Conservation (phyloP, 2,113 vertebrate genomes). For the Chinchilla lanigera region DNA sequence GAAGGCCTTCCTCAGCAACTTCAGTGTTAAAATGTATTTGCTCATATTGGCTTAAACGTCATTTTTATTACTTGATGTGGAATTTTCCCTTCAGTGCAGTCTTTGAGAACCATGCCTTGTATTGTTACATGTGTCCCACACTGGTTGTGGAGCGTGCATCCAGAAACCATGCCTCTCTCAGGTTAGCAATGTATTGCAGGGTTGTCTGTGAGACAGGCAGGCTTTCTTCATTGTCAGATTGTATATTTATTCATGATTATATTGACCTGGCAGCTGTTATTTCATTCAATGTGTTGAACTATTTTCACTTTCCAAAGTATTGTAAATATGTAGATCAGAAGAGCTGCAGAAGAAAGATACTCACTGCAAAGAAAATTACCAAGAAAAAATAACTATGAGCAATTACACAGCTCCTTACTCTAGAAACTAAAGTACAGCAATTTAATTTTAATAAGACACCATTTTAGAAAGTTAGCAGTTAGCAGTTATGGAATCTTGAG, state of each 20-base stretch:
- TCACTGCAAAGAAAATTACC: constrained; percentile 9
- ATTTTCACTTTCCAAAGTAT: background rate
- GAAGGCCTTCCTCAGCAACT: background rate
- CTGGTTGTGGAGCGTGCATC: background rate
- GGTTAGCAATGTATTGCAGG: background rate
- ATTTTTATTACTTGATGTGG: background rate
- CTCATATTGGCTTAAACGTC: background rate
- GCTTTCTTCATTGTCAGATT: background rate
- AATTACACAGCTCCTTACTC: background rate
- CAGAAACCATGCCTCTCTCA: fast-evolving
- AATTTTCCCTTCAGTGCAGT: background rate
- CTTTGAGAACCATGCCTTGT: background rate
- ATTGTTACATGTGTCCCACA: background rate
- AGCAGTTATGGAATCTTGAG: background rate
- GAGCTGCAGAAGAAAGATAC: background rate
- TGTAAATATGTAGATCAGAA: background rate
- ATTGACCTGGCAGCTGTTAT: background rate
- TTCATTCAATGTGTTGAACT: background rate
- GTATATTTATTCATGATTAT: background rate
- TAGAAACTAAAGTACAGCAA: background rate
- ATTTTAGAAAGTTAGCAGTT: background rate
- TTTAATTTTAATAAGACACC: background rate
- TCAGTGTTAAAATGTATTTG: background rate
- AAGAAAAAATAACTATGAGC: background rate
- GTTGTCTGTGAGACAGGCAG: background rate